Evolutionary conservation across 2,797 vertebrate species (phyloP).

Genomic region (Malurus splendens): DNA sequence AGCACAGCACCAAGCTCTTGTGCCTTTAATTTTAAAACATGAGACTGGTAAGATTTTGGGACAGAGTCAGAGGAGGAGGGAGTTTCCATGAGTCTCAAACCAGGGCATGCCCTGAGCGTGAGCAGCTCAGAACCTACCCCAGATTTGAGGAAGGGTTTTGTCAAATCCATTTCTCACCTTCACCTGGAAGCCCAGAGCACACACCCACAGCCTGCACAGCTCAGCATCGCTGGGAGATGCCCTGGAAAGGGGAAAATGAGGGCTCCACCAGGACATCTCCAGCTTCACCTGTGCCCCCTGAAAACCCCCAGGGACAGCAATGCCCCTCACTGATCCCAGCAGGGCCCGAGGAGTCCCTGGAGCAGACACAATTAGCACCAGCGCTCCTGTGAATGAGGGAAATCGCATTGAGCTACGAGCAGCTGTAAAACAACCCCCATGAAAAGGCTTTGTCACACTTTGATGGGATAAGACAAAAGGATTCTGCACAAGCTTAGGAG

Average conservation of each 20-base stretch:
- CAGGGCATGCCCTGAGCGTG: background rate
- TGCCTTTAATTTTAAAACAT: background rate
- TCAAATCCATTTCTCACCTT: background rate
- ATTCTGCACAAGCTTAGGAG: background rate
- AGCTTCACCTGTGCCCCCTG: background rate
- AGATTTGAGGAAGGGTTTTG: background rate
- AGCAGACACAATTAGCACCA: background rate
- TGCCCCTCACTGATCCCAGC: background rate
- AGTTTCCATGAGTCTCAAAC: background rate
- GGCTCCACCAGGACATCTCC: background rate
- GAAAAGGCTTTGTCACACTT: constrained; percentile 20
- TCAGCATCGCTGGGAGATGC: background rate
- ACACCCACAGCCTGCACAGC: fast-evolving
- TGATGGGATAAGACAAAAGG: constrained; percentile 29
- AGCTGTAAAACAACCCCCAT: background rate
- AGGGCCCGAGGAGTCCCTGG: background rate
- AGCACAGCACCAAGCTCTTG: background rate
- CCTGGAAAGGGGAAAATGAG: background rate
- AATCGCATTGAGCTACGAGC: fast-evolving
- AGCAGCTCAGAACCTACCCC: background rate
- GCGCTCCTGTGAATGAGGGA: background rate
- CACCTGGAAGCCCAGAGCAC: background rate
- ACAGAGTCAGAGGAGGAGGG: background rate
- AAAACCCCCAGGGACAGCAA: background rate
- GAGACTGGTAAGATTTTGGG: background rate